Evolutionary conservation across 2,113 vertebrate genomes (phyloP), one percentile per base, ranked within the genome.

Genomic region (Smithornis capensis): DNA sequence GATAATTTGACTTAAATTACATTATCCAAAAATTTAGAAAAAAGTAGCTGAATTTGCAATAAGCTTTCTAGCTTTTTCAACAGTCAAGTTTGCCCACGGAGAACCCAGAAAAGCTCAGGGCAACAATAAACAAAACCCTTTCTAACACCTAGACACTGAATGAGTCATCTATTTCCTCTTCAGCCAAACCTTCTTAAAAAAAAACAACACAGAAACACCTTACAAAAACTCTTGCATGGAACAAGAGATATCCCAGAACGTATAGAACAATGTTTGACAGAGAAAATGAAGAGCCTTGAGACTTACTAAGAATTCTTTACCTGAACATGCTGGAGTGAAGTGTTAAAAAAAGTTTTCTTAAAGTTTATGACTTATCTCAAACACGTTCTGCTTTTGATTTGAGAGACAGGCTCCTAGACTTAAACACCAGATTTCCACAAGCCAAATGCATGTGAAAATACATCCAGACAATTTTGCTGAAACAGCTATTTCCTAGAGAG

Each of bases 381-480:
- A 50, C 10, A 55, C 0, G 4, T n/a, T 83, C 21, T 65, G 8
- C 0, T 87, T 77, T 53, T 45, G 9, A 7, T 85, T 79, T 63
- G 42, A 84, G 63, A 35, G 37, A 82, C 6, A 52, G 42, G 47
- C 12, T 67, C 53, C 65, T 63, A 50, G 10, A 27, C n/a, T 47
- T 47, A 38, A 75, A 37, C 15, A 59, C 6, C 35, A 37, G 17
- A 83, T 31, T 70, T 31, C 38, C 23, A 85, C 25, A 57, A 47
- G 42, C 17, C 27, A 82, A 49, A 35, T 0, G 29, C 9, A 14
- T 14, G 3, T 10, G 13, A n/a, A 3, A 37, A 14, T 17, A 45
- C 0, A 0, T 27, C 5, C 27, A 56, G 15, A 19, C 7, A 18
- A 27, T 37, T 55, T 21, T 69, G 27, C 55, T 52, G 21, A 77